A percentile compares a stretch with the other conserved stretches of the same genome.
Evolutionary conservation across 2,113 vertebrate species (phyloP).

Genomic region (Rhipidura dahli): DNA sequence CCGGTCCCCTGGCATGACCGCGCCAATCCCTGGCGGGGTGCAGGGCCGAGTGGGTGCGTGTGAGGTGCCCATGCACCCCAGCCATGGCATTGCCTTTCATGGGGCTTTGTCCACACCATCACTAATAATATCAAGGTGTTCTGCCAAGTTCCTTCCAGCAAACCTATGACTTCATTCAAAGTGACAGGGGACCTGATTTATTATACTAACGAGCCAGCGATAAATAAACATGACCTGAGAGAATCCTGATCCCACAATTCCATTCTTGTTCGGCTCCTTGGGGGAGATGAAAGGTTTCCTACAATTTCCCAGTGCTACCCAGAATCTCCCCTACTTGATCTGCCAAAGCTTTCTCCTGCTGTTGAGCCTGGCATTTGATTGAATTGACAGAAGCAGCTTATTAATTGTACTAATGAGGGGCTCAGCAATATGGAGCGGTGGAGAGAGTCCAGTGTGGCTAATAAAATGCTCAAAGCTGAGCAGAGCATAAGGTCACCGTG

Average conservation of each 20-base stretch:
- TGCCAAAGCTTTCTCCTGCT: slow-evolving; percentile 63
- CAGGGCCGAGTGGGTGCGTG: neutral
- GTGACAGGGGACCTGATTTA: slow-evolving; percentile 68
- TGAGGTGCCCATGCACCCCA: neutral
- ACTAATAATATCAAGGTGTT: slow-evolving; percentile 67
- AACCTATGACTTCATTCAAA: slow-evolving; percentile 51
- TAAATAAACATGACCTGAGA: slow-evolving; percentile 58
- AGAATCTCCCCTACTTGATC: slow-evolving; percentile 40
- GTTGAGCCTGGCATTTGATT: slow-evolving; percentile 59
- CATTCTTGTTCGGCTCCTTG: slow-evolving; percentile 27
- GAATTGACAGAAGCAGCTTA: slow-evolving; percentile 58
- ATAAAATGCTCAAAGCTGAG: slow-evolving; percentile 32
- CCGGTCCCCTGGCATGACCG: neutral
- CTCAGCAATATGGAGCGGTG: slow-evolving; percentile 28
- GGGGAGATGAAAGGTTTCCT: slow-evolving; percentile 60
- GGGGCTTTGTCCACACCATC: slow-evolving; percentile 29
- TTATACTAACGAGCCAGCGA: slow-evolving; percentile 57
- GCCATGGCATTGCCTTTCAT: slow-evolving; percentile 45
- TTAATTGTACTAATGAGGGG: slow-evolving; percentile 77
- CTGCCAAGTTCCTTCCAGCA: slow-evolving; percentile 66
- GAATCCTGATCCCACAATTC: slow-evolving; percentile 60
- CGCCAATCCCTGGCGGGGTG: accelerated
- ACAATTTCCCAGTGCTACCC: slow-evolving; percentile 47
- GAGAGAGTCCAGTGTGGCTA: slow-evolving; percentile 63
- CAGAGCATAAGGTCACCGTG: slow-evolving; percentile 47